Base-by-base conservation (phyloP, 2,888 invertebrate genomes). In the Noctua fimbriata region DNA sequence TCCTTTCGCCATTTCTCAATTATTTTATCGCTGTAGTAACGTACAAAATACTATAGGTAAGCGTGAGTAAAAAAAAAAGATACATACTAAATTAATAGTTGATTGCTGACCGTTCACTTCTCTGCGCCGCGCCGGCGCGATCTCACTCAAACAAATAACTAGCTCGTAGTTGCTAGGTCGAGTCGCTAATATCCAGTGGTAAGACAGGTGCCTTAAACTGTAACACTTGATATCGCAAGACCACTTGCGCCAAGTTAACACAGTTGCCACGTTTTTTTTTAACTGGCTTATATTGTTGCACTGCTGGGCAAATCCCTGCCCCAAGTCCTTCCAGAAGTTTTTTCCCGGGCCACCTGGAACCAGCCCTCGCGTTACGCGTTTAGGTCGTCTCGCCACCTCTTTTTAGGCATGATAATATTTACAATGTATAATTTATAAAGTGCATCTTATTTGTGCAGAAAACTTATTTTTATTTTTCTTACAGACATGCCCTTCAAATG, bases 401-500 rank as follows among this genome's bases (percentile, higher is more conserved):
- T 58, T 28, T 28, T 60, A 60, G 0, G 14, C 28, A 60, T n/a
- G 14, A 28, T 58, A 14, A 28, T 58, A n/a, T 14, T 58, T 14
- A n/a, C 60, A 60, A 28, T 52, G 60, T 28, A 28, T 60, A 28
- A 28, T 60, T 60, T 60, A n/a, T 5, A n/a, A 58, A 12, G 60
- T 28, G 28, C 28, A 28, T 60, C 18, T 28, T 58, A n/a, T 1
- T 60, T 16, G 28, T 21, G 36, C 65, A 63, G 32, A 63, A 60
- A 28, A 63, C 63, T n/a, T 58, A 28, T 16, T 32, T 63, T 65
- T 21, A 9, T 21, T 10, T 65, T 21, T 49, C 5, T 83, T 67
- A 2, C 93, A 98, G 98, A 88, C 93, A 92, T 75, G 97, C 97
- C 4, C 92, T 98, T 9, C 90, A 93, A 90, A 95, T 97, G 1